Conservation (phyloP, 2,113 vertebrate genomes). For the Mastomys coucha region DNA sequence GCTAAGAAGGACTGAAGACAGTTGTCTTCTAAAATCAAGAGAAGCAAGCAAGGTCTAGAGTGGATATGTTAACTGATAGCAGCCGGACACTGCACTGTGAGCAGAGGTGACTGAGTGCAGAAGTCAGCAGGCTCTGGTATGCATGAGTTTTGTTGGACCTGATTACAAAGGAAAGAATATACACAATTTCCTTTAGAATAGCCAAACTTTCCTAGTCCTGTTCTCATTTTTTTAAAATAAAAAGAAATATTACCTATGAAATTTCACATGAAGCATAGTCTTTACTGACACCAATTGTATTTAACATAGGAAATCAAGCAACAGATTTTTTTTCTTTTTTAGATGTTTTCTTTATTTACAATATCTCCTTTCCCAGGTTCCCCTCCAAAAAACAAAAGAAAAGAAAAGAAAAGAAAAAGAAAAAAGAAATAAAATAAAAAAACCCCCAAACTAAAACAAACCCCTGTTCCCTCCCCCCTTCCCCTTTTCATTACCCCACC, state of each 20-base stretch:
- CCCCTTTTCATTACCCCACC: no score
- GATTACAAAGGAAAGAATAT: background rate
- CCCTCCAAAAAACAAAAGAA: no score
- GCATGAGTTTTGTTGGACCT: background rate
- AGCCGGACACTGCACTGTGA: background rate
- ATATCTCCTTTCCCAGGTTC: no score
- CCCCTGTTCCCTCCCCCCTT: no score
- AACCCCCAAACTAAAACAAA: no score
- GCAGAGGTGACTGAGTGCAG: no score
- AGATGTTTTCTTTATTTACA: no score
- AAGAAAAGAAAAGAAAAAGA: no score
- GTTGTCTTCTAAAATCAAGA: background rate
- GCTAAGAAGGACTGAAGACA: background rate
- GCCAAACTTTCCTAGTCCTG: background rate
- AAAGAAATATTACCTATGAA: background rate
- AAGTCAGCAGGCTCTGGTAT: background rate
- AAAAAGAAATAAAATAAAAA: no score
- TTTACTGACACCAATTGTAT: background rate
- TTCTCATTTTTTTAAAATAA: background rate
- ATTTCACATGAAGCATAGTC: background rate
- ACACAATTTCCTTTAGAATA: background rate
- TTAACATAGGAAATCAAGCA: constrained; percentile 6
- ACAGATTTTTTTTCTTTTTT: background rate
- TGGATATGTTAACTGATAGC: background rate
- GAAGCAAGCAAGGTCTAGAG: background rate